A percentile compares a stretch with the other conserved stretches of the same genome.
phyloP scores from a whole-genome alignment of 2,797 vertebrate genomes.

The Rhincodon typus region DNA sequence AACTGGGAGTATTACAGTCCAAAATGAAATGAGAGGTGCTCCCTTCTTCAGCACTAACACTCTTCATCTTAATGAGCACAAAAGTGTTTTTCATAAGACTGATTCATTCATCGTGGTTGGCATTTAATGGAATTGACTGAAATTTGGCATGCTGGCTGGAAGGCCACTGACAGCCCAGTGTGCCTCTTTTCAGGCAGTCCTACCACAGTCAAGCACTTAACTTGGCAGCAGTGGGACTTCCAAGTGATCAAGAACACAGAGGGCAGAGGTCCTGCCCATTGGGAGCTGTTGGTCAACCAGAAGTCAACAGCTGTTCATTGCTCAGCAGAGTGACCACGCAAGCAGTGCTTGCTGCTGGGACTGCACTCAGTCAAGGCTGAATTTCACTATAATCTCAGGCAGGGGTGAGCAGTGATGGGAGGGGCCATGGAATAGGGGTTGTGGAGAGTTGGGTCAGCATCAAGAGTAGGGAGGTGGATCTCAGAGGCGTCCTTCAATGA shows the following conservation, averaged over 20 bases:
- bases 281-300: not conserved
- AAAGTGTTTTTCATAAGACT: not conserved
- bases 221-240: not conserved
- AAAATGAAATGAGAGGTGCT: not conserved
- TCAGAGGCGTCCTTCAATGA: not conserved
- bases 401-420: not conserved
- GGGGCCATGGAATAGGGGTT: no score
- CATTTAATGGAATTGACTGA: not conserved
- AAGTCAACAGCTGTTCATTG: not conserved
- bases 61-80: not conserved
- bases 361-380: no score
- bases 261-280: not conserved
- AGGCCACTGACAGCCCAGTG: no score
- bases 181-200: not conserved
- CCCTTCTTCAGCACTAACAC: not conserved
- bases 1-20: not conserved
- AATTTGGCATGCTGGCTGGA: not conserved
- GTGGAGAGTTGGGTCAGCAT: not conserved
- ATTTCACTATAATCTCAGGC: not conserved
- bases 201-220: no score
- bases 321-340: no score
- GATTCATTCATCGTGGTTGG: not conserved
- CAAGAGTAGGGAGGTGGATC: not conserved
- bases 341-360: no score
- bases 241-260: not conserved